phyloP scores from a whole-genome alignment of 2,888 invertebrate species.

The Tinea semifulvella region DNA sequence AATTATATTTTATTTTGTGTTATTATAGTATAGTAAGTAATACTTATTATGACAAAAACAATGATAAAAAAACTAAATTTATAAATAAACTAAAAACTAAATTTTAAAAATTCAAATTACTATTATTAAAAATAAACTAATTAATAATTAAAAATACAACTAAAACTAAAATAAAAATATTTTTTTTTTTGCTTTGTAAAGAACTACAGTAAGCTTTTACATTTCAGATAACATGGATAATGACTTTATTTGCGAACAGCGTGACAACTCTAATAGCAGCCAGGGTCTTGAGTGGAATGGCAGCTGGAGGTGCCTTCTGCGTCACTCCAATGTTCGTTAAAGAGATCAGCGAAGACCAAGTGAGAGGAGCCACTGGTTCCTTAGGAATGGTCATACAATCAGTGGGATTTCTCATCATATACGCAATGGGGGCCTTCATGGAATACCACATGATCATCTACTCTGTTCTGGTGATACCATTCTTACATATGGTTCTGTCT shows the following conservation, averaged over 20 bases:
- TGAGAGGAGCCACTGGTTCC: slow-evolving; percentile 15
- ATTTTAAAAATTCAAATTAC: no score
- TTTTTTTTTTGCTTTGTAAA: neutral
- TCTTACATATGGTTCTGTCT: slow-evolving; percentile 1
- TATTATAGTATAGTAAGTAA: no score
- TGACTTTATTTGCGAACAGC: slow-evolving; percentile 13
- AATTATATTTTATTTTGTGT: no score
- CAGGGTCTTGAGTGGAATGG: slow-evolving; percentile 13
- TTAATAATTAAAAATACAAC: no score
- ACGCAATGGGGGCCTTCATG: slow-evolving; percentile 10
- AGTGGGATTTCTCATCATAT: slow-evolving; percentile 6
- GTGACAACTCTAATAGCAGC: slow-evolving; percentile 12
- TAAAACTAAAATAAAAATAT: no score
- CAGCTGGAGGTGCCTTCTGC: slow-evolving; percentile 14
- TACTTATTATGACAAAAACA: no score
- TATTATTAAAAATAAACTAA: no score
- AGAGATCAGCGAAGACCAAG: slow-evolving; percentile 16
- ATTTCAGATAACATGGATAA: slow-evolving; percentile 15
- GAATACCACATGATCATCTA: slow-evolving; percentile 1
- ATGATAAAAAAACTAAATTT: no score
- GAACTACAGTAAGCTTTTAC: no score
- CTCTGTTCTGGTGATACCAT: neutral
- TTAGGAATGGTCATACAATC: slow-evolving; percentile 13
- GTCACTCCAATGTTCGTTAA: slow-evolving; percentile 16
- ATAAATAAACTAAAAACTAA: no score